These are phyloP conservation scores for Dinomys branickii DNA, from an alignment of 2,113 vertebrate species.

Conservation along the genomic window DNA sequence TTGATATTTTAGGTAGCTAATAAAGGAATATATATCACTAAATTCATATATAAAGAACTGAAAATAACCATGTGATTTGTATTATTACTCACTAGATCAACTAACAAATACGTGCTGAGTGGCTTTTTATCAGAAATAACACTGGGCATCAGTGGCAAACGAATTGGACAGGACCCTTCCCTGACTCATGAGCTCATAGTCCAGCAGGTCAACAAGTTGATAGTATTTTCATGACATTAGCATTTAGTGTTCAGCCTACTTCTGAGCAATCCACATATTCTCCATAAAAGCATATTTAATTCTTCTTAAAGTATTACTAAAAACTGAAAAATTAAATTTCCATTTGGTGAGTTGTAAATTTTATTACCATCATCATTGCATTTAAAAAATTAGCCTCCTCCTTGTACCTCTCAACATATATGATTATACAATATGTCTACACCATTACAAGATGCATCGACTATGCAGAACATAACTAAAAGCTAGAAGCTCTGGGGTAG, in stretches of 20 bases:
- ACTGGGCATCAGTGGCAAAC: neutral
- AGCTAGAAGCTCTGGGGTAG: neutral
- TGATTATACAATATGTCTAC: neutral
- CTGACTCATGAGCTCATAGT: neutral
- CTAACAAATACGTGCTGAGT: neutral
- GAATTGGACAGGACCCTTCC: neutral
- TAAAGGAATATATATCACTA: neutral
- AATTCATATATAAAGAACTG: neutral
- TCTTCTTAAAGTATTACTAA: neutral
- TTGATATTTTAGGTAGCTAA: neutral
- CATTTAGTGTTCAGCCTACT: neutral
- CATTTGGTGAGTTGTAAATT: conserved; percentile 19
- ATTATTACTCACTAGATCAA: neutral
- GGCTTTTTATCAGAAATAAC: neutral
- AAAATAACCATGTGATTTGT: neutral
- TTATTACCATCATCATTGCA: neutral
- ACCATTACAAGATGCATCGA: neutral
- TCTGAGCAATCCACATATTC: neutral
- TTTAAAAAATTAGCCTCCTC: neutral
- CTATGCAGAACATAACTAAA: neutral
- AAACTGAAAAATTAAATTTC: conserved; percentile 14
- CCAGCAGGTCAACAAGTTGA: neutral
- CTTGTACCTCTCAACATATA: neutral
- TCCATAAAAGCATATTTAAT: neutral
- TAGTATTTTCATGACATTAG: neutral